Evolutionary conservation across 2,797 vertebrate species (phyloP).

Genomic region (Pangasius larnaudii): DNA sequence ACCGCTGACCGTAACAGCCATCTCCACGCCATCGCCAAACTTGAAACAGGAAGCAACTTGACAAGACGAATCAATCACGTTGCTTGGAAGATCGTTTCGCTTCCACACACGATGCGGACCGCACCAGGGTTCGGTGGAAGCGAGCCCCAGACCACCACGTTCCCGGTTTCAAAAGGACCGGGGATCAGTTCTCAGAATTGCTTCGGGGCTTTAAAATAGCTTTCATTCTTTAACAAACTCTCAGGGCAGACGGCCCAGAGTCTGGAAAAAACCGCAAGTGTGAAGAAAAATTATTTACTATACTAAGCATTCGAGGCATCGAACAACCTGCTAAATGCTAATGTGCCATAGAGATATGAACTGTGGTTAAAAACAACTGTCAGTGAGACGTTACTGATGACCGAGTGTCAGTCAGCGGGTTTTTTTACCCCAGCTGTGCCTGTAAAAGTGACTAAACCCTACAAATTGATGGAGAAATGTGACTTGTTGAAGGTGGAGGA

Average conservation of each 20-base stretch:
- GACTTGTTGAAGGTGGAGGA: constrained; percentile 57
- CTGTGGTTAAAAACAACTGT: not conserved
- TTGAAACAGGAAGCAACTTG: not conserved
- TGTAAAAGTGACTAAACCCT: constrained; percentile 11
- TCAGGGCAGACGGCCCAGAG: not conserved
- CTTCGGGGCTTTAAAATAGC: not conserved
- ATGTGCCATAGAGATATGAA: not conserved
- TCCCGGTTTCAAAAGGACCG: not conserved
- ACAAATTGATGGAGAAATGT: constrained; percentile 43
- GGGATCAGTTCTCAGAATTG: not conserved
- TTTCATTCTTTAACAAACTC: not conserved
- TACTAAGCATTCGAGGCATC: not conserved
- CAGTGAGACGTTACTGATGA: not conserved
- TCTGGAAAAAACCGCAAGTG: not conserved
- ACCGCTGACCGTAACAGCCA: not conserved
- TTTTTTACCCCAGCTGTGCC: not conserved
- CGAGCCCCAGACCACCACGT: not conserved
- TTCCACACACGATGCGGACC: not conserved
- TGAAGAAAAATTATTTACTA: not conserved
- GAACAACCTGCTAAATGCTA: not conserved
- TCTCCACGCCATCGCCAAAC: not conserved
- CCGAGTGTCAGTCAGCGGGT: not conserved
- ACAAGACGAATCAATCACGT: not conserved
- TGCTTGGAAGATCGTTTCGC: not conserved
- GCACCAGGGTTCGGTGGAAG: not conserved